phyloP scores from a whole-genome alignment of 2,113 vertebrate species.

The Cettia cetti region DNA sequence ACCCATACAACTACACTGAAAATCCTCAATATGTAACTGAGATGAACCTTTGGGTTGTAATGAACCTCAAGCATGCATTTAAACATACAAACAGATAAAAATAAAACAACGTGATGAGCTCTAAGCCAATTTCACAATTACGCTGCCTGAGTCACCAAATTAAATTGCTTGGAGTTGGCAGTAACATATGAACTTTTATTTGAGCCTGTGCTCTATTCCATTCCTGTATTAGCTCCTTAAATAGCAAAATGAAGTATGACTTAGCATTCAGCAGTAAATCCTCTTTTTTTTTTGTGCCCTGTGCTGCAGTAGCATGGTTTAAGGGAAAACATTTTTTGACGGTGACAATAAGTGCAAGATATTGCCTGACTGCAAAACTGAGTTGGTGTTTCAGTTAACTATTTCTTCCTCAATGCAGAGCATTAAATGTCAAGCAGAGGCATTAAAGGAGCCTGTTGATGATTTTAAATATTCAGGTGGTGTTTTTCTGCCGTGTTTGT shows the following conservation, averaged over 20 bases:
- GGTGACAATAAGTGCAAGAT: not conserved
- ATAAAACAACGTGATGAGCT: not conserved
- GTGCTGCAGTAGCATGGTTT: not conserved
- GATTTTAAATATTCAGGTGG: not conserved
- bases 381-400: not conserved
- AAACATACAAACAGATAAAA: constrained; percentile 38
- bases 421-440: not conserved
- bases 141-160: constrained; percentile 13
- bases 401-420: not conserved
- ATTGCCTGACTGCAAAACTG: not conserved
- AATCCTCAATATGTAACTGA: not conserved
- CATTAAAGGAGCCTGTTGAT: constrained; percentile 11
- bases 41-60: not conserved
- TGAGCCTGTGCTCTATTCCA: constrained; percentile 11
- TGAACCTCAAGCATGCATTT: not conserved
- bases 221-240: constrained; percentile 36
- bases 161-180: constrained; percentile 29
- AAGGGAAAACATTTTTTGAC: not conserved
- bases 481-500: constrained; percentile 52
- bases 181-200: not conserved
- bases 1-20: not conserved
- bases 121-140: constrained; percentile 41
- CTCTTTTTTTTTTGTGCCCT: not conserved
- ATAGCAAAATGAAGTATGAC: constrained; percentile 38
- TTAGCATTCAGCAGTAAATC: constrained; percentile 28